Conservation (phyloP, 2,113 vertebrate genomes). For the Dryoscopus gambensis region DNA sequence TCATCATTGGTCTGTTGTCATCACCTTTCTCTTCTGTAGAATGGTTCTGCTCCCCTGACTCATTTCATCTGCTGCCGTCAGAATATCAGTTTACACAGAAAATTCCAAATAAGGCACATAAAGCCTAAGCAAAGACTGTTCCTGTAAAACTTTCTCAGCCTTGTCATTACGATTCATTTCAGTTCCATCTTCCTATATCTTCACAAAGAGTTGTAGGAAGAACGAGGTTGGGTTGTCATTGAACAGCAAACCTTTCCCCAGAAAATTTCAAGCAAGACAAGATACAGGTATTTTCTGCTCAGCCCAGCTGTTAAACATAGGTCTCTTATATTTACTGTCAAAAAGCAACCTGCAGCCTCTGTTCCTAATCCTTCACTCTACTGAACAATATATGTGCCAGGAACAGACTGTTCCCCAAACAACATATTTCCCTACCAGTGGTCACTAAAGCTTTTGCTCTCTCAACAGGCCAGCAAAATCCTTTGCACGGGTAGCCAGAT, state of each 20-base stretch:
- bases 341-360: neutral
- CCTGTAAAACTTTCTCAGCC: neutral
- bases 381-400: neutral
- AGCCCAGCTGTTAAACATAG: neutral
- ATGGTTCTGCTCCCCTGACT: neutral
- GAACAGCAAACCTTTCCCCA: neutral
- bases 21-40: neutral
- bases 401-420: neutral
- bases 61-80: neutral
- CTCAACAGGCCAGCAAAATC: neutral
- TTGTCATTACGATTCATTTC: neutral
- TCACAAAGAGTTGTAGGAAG: neutral
- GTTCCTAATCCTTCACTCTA: neutral
- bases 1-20: neutral
- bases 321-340: neutral
- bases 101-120: neutral
- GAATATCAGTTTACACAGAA: neutral
- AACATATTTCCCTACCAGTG: neutral
- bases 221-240: neutral
- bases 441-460: neutral
- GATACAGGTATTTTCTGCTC: neutral
- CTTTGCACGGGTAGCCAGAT: neutral
- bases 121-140: neutral
- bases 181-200: neutral
- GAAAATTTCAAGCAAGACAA: neutral